Base-by-base conservation (phyloP, 35 echinoderm and acorn worm genomes). In the Strongylocentrotus purpuratus region DNA sequence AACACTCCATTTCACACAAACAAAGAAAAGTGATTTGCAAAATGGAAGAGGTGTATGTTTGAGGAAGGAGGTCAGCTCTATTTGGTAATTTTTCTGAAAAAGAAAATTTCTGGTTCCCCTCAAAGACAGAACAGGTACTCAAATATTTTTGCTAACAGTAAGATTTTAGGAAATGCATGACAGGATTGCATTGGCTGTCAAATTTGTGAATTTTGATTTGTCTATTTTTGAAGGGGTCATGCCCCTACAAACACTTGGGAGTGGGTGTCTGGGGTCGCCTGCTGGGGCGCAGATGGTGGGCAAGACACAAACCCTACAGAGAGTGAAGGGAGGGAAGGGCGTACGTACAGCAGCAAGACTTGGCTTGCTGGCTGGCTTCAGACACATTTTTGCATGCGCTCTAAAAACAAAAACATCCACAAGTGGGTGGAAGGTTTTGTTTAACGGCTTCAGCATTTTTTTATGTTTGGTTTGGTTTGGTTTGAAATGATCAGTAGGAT, bases 161-260 rank as follows among this genome's bases (percentile, higher is more conserved):
- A 78, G 28, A 78, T 78, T 7, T 28, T 28, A 78, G 65, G 65
- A 78, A 78, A 78, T 78, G 0, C 65, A 78, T n/a, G 65, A 78
- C 65, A 78, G 65, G 65, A 78, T 78, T 78, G 65, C 20, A 78
- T 78, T 78, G 65, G 65, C 65, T 78, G 65, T 78, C 65, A 78
- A 78, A 78, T 78, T 78, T 78, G 65, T 22, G 65, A 78, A n/a
- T 78, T 22, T 78, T 78, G 65, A 78, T 78, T 78, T 78, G 65
- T 78, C 65, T 78, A 78, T 78, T 78, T 78, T 78, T 22, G 65
- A 78, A 78, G 65, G 8, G 65, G 65, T 78, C 65, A 78, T 78
- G 65, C 20, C 65, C 65, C 65, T 78, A 78, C 65, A 78, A n/a
- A 78, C 65, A 78, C 65, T 78, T 78, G 65, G 65, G 65, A 78